Percentiles rank a stretch among this genome's conserved stretches.
Conservation (phyloP, 2,888 invertebrate species). For the Eledona agricola region DNA sequence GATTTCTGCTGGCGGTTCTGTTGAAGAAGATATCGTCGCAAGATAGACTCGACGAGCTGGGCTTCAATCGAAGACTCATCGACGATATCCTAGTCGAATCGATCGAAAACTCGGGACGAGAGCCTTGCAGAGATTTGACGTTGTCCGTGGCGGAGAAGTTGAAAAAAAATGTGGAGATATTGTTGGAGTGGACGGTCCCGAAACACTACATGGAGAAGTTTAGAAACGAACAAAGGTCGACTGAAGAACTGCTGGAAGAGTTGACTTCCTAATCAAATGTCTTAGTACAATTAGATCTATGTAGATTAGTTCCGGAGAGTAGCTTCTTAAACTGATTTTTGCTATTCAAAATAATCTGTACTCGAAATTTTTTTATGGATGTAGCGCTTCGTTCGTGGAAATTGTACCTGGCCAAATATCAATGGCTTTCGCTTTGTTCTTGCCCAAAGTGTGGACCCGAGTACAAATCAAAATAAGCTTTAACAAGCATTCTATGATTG, state of each 20-base stretch:
- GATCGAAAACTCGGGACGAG: slow-evolving; percentile 76
- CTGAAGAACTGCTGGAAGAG: slow-evolving; percentile 81
- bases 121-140: slow-evolving; percentile 69
- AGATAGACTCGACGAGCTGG: slow-evolving; percentile 78
- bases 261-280: slow-evolving; percentile 66
- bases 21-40: slow-evolving; percentile 85
- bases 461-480: slow-evolving; percentile 36
- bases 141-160: slow-evolving; percentile 72
- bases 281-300: slow-evolving; percentile 38
- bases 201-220: slow-evolving; percentile 80
- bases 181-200: slow-evolving; percentile 84
- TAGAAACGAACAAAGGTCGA: slow-evolving; percentile 75
- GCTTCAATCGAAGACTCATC: slow-evolving; percentile 77
- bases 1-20: slow-evolving; percentile 81
- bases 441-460: slow-evolving; percentile 24
- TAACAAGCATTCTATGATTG: slow-evolving; percentile 28
- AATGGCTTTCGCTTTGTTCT: slow-evolving; percentile 24
- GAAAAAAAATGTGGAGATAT: slow-evolving; percentile 77
- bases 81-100: slow-evolving; percentile 84
- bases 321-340: slow-evolving; percentile 23
- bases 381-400: slow-evolving; percentile 17
- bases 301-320: slow-evolving; percentile 18
- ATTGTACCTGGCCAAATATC: slow-evolving; percentile 19
- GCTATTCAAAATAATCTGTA: slow-evolving; percentile 20
- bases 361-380: slow-evolving; percentile 16